Conservation (phyloP, 2,113 vertebrate species). For the Chiloscyllium plagiosum region DNA sequence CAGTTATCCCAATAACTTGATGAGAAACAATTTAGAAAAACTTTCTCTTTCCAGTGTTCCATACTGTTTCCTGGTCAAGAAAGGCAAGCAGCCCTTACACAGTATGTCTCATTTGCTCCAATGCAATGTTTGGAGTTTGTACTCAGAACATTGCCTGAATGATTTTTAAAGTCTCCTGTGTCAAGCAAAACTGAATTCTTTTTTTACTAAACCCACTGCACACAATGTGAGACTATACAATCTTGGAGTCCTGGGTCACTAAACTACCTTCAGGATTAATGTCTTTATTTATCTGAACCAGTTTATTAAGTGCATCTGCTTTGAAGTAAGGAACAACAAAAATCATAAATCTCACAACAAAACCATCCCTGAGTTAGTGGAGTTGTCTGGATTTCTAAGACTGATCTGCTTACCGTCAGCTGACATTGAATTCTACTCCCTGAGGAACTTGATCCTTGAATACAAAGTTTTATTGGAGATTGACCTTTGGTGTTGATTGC, state of each 20-base stretch:
- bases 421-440: background rate
- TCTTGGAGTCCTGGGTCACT: background rate
- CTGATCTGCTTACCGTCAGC: background rate
- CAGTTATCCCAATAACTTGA: background rate
- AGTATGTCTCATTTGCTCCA: background rate
- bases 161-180: background rate
- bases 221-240: background rate
- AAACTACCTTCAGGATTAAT: background rate
- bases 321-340: background rate
- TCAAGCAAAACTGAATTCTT: background rate
- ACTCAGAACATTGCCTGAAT: background rate
- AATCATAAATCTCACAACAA: background rate
- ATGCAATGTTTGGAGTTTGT: background rate
- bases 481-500: background rate
- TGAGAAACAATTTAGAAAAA: background rate
- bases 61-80: background rate
- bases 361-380: background rate
- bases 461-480: background rate
- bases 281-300: background rate
- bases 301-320: background rate
- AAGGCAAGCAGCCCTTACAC: background rate
- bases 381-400: background rate
- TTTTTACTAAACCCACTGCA: background rate
- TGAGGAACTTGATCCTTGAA: slow-evolving; percentile 2
- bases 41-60: background rate